Conservation (phyloP, 2,888 invertebrate species). For the Chironomus tentans region DNA sequence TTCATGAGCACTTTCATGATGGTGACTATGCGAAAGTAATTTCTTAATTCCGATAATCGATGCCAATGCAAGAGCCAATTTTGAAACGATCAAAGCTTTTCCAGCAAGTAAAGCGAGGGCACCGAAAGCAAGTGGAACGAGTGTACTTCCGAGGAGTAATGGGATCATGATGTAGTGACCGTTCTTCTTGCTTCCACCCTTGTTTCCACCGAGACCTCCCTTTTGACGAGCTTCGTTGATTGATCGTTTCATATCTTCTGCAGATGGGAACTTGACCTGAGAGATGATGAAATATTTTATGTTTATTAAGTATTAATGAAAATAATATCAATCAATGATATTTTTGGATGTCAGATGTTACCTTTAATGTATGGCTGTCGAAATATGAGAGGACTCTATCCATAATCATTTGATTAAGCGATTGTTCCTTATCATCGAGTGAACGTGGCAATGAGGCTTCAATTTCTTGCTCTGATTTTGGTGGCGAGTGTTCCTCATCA, state of each 20-base stretch:
- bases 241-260: constrained; percentile 53
- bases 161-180: constrained; percentile 69
- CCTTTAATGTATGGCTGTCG: constrained; percentile 70
- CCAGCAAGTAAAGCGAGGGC: constrained; percentile 73
- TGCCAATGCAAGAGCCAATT: constrained; percentile 70
- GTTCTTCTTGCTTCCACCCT: constrained; percentile 50
- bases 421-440: constrained; percentile 59
- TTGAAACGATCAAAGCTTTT: constrained; percentile 76
- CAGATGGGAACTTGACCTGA: constrained; percentile 65
- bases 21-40: constrained; percentile 56
- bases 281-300: constrained; percentile 29
- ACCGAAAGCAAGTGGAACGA: constrained; percentile 73
- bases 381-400: constrained; percentile 66
- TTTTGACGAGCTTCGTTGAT: constrained; percentile 44
- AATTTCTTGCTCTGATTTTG: constrained; percentile 51
- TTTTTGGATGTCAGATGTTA: constrained; percentile 35
- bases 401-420: constrained; percentile 64
- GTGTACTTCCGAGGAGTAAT: constrained; percentile 66
- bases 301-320: constrained; percentile 45
- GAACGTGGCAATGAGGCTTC: constrained; percentile 66
- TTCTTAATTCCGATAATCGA: constrained; percentile 80
- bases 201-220: constrained; percentile 27
- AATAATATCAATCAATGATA: not conserved
- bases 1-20: constrained; percentile 55
- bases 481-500: constrained; percentile 32